Evolutionary conservation across 2,888 invertebrate species (phyloP).

Genomic region (Cylindroiulus punctatus): DNA sequence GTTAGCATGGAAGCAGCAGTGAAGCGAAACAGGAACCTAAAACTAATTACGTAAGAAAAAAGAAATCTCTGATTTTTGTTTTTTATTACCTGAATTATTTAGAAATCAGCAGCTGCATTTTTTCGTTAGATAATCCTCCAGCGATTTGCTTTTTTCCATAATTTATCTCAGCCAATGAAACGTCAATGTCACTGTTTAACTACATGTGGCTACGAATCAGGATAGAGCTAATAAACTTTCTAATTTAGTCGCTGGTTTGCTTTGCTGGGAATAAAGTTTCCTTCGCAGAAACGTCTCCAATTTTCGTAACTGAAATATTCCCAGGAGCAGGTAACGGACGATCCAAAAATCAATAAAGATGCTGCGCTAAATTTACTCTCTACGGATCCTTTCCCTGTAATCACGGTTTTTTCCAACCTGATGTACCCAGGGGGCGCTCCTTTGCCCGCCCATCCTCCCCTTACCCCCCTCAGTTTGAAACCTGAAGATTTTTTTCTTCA

Average conservation of each 20-base stretch:
- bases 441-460: neutral
- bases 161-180: neutral
- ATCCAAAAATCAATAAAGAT: neutral
- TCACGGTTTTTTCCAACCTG: neutral
- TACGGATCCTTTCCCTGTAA: conserved; percentile 9
- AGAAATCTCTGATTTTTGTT: neutral
- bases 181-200: neutral
- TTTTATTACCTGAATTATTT: conserved; percentile 2
- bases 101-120: neutral
- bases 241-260: neutral
- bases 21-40: neutral
- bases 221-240: neutral
- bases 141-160: neutral
- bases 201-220: neutral
- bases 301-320: conserved; percentile 17
- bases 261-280: neutral
- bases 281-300: neutral
- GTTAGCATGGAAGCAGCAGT: too few species aligned
- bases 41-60: neutral
- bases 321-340: neutral
- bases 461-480: neutral
- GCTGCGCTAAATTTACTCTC: neutral
- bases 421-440: neutral
- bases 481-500: neutral
- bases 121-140: neutral